phyloP scores from a whole-genome alignment of 1,140 invertebrate species.

The Drosophila takahashii region DNA sequence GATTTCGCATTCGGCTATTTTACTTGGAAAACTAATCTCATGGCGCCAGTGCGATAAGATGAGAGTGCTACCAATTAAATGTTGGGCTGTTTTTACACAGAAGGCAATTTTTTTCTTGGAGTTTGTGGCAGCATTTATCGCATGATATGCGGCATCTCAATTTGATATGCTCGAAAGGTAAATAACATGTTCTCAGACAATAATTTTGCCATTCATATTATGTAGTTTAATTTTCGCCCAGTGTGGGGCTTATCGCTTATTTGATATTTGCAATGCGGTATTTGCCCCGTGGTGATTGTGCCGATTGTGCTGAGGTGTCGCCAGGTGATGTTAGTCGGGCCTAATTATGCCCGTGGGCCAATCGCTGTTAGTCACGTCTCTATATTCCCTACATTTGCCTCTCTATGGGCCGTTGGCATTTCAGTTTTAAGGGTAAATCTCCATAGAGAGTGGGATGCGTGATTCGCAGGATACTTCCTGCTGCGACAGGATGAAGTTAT shows the following conservation, averaged over 20 bases:
- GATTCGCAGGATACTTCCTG: constrained; percentile 65
- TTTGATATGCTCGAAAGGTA: too few species aligned
- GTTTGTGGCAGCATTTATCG: background rate
- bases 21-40: constrained; percentile 2
- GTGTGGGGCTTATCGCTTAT: background rate
- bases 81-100: background rate
- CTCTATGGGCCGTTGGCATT: background rate
- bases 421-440: constrained; percentile 4
- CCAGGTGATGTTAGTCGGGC: constrained; percentile 24
- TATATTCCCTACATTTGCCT: background rate
- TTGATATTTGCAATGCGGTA: constrained; percentile 21
- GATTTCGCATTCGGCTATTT: constrained; percentile 20
- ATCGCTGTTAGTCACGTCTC: constrained; percentile 42
- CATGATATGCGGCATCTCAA: too few species aligned
- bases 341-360: constrained; percentile 56
- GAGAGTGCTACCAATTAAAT: background rate
- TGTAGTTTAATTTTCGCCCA: background rate
- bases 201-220: background rate
- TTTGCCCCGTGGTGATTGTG: constrained; percentile 28
- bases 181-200: too few species aligned
- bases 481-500: constrained; percentile 61
- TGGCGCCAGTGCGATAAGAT: constrained; percentile 26
- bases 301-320: constrained; percentile 33
- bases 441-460: constrained; percentile 13
- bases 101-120: background rate